Base-by-base conservation (phyloP, 2,888 invertebrate genomes). In the Leptinotarsa peninsularis region DNA sequence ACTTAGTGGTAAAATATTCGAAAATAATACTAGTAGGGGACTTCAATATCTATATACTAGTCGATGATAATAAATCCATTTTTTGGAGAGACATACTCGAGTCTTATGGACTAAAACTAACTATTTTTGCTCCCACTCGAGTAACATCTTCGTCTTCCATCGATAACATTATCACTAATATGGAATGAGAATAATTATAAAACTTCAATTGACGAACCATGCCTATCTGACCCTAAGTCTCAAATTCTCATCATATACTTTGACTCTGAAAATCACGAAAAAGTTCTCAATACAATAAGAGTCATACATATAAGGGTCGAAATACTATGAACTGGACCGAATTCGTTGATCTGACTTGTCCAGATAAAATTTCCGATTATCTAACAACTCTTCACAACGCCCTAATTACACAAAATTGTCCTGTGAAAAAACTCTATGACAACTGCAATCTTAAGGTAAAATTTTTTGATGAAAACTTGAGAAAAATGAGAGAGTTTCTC, bases 161-260 rank as follows among this genome's bases (percentile, higher is more conserved):
- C 17, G 50, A 49, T 67, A 68, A 68, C 52, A 68, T 68, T 23
- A 52, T 50, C 18, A 68, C 54, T 52, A 68, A 13, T 52, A 17
- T 67, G 18, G 10, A 67, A 10, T 15, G 50, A 49, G 15, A 67
- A 49, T 18, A 49, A 49, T 18, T 67, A 49, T 50, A 50, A 7
- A 49, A 21, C 18, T 18, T 43, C 49, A 43, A 67, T 67, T 67
- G 67, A 67, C 18, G 67, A 67, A 67, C 49, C 67, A 67, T 67
- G 67, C 21, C 23, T 27, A 67, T 49, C 23, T 67, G 49, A 67
- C 18, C 50, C 49, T 67, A 67, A 67, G 67, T 67, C 67, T 43
- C 67, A 67, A 66, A 66, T 43, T 2, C 66, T 66, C 66, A 66
- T 49, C 49, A 66, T 66, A n/a, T 66, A 66, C 18, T 56, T 7